Base-by-base conservation (phyloP, 1,140 invertebrate species). In the Cyrtorhinus lividipennis region DNA sequence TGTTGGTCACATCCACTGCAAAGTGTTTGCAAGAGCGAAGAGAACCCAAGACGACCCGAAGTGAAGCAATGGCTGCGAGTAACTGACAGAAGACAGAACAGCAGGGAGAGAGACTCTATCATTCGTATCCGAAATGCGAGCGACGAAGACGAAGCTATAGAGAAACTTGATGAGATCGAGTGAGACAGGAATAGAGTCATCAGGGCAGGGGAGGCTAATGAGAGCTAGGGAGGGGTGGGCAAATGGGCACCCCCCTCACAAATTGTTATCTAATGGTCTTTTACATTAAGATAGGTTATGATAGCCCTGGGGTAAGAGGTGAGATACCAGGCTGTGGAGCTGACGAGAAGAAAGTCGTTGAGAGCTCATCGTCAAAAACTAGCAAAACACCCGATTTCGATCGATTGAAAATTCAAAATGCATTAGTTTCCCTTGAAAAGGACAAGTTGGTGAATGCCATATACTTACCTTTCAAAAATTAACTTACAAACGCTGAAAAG, bases 201-300 rank as follows among this genome's bases (percentile, higher is more conserved):
- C 61, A 62, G 61, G 48, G 48, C 48, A 53, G 46, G 61, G 61
- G 61, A 24, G 60, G 60, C 44, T 46, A 62, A 53, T 62, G 60
- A 53, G 63, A 38, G 58, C 18, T 23, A 18, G 58, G 58, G 57
- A 48, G 58, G 57, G 58, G 63, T 48, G 63, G 57, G 63, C 57
- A 64, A 61, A 64, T 64, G 58, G 63, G 24, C 5, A 44, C 30
- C 18, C 60, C 46, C 38, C 63, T 18, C 63, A 61, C 63, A 61
- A 64, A 64, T 64, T 64, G 62, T 59, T 64, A 64, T 64, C 62
- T 64, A 64, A 64, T 64, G 62, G 56, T 64, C 62, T 64, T 60
- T 64, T 64, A 64, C 62, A 64, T 64, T 64, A 64, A 64, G 62
- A 64, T 64, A 64, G 62, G 46, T 64, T 64, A 64, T 44, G 62